Evolutionary conservation across 2,888 invertebrate species (phyloP), one percentile per base, ranked within the genome.

Genomic region (Aphidius colemani): DNA sequence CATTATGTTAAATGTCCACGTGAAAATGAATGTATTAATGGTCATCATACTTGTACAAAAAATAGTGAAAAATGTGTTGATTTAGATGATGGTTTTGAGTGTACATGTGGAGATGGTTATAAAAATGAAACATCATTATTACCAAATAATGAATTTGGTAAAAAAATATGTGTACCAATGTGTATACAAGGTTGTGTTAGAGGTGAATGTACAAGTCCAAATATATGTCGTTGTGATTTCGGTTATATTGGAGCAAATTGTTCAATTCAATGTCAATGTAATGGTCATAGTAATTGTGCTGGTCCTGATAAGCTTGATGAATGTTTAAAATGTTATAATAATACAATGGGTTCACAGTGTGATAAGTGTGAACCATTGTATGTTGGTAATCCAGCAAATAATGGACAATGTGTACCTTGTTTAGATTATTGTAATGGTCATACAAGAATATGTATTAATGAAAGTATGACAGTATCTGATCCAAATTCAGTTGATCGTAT

Each of bases 211-310:
- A 85, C 93, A 18, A 89, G 91, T 74, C 95, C 95, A 59, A 88
- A 94, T 77, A 87, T 89, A 65, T 96, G 97, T 77, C 87, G 89
- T 68, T 97, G 97, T 79, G 91, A 95, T 84, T 97, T 98, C 84
- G 96, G 96, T 64, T 97, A 93, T 82, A 95, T 97, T 39, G 96
- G 97, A 61, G 90, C 91, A 71, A 95, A 96, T 84, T 98, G 97
- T 82, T 93, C 93, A 72, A 93, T 93, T 68, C 93, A 95, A 82
- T 97, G 97, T 80, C 90, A 94, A 80, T 98, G 97, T 81, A 96
- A 97, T 80, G 95, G 95, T 0, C 96, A 97, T 83, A 92, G 96
- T 64, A 88, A 96, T 80, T 98, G 97, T 80, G 90, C 89, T 74
- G 94, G 95, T 1, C 94, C 94, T 7, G 92, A 94, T 78, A 90